phyloP scores from a whole-genome alignment of 2,113 vertebrate species.

The Prolemur simus region DNA sequence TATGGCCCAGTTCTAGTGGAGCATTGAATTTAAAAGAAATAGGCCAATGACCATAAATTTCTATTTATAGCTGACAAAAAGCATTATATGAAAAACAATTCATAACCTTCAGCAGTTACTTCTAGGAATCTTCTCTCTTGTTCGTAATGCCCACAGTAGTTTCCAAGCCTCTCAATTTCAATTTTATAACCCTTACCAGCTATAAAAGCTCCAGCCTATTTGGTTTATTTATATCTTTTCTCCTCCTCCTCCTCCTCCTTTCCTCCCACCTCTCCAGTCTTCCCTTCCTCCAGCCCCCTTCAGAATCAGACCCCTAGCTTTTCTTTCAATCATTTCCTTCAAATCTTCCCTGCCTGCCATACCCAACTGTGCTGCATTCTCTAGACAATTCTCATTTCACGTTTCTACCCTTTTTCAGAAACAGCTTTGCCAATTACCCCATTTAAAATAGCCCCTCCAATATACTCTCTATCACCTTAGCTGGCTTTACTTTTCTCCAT shows the following conservation, averaged over 20 bases:
- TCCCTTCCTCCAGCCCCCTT: neutral
- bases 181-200: neutral
- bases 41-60: constrained; percentile 9
- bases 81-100: neutral
- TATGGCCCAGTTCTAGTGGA: neutral
- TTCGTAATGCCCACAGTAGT: neutral
- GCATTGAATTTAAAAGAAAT: neutral
- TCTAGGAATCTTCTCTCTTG: neutral
- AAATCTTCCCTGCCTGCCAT: neutral
- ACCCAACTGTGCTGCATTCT: neutral
- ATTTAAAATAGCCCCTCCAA: neutral
- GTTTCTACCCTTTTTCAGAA: neutral
- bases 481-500: constrained; percentile 4
- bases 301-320: neutral
- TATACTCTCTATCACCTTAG: neutral
- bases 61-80: neutral
- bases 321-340: neutral
- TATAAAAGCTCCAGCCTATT: neutral
- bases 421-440: neutral
- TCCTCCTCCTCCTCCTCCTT: neutral
- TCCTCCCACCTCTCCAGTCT: neutral
- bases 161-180: neutral
- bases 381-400: neutral
- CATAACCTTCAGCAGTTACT: neutral
- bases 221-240: neutral